Evolutionary conservation across 2,113 vertebrate genomes (phyloP).

Genomic region (Saccopteryx leptura): DNA sequence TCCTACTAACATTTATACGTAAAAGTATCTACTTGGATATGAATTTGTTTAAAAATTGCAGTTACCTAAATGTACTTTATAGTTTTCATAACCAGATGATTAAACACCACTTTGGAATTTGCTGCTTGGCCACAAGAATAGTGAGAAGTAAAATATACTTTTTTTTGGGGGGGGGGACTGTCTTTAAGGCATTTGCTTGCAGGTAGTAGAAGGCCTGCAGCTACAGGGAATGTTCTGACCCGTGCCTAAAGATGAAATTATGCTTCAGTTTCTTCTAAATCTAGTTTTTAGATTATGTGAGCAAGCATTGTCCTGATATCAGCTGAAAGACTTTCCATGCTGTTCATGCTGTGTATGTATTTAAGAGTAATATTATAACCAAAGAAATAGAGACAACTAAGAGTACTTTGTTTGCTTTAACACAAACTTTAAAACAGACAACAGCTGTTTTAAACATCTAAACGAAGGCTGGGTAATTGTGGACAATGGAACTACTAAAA

Average conservation of each 20-base stretch:
- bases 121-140: slow-evolving; percentile 66
- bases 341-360: slow-evolving; percentile 79
- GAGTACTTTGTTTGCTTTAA: slow-evolving; percentile 72
- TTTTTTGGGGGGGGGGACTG: slow-evolving; percentile 26
- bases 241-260: slow-evolving; percentile 75
- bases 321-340: slow-evolving; percentile 69
- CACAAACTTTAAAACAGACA: slow-evolving; percentile 81
- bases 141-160: slow-evolving; percentile 82
- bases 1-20: slow-evolving; percentile 25
- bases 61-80: slow-evolving; percentile 77
- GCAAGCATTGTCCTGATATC: slow-evolving; percentile 61
- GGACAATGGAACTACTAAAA: slow-evolving; percentile 70
- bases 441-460: slow-evolving; percentile 59
- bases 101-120: slow-evolving; percentile 66
- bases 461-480: slow-evolving; percentile 70
- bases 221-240: slow-evolving; percentile 20
- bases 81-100: slow-evolving; percentile 38
- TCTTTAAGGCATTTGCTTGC: slow-evolving; percentile 70
- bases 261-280: slow-evolving; percentile 70
- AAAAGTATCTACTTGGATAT: slow-evolving; percentile 61
- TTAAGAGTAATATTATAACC: slow-evolving; percentile 83
- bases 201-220: slow-evolving; percentile 74
- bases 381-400: slow-evolving; percentile 65
- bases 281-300: slow-evolving; percentile 78
- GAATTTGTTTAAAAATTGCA: slow-evolving; percentile 71